These are phyloP conservation scores for Drosophila tanythrix DNA, from an alignment of 2,888 invertebrate species.

Conservation along the genomic window DNA sequence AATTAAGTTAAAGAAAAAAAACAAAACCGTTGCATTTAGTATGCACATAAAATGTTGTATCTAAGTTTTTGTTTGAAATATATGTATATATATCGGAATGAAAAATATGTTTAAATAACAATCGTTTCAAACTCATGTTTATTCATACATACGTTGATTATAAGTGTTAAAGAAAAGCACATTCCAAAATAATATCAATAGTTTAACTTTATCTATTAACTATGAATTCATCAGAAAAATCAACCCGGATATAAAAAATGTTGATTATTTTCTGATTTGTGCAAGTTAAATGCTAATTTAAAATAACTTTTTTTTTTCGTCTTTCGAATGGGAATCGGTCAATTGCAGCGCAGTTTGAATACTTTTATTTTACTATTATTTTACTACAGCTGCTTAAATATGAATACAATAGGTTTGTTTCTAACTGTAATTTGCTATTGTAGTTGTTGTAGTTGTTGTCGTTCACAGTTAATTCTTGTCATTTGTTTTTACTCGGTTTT, in stretches of 20 bases:
- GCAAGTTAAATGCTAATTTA: slow-evolving; percentile 20
- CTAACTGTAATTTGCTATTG: slow-evolving; percentile 1
- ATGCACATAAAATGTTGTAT: slow-evolving; percentile 10
- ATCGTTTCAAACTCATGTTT: not conserved
- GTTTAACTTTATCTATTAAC: not conserved
- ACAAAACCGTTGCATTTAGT: slow-evolving; percentile 15
- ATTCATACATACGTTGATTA: not conserved
- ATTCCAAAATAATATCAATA: not conserved
- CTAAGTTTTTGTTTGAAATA: slow-evolving; percentile 23
- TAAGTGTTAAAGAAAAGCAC: not conserved
- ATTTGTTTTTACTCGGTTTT: slow-evolving; percentile 35
- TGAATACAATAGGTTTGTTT: slow-evolving; percentile 31
- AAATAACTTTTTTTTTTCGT: not conserved
- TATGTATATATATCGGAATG: not conserved
- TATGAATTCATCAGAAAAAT: not conserved
- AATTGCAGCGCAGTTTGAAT: slow-evolving; percentile 31
- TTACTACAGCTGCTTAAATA: slow-evolving; percentile 45
- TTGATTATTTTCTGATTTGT: not conserved
- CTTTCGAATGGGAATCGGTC: slow-evolving; percentile 10
- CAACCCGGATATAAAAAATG: not conserved
- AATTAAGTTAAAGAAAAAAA: slow-evolving; percentile 21
- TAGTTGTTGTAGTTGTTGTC: slow-evolving; percentile 26
- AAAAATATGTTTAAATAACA: not conserved
- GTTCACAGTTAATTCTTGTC: slow-evolving; percentile 57
- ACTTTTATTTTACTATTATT: slow-evolving; percentile 11